Conservation (phyloP, 2,113 vertebrate genomes). For the Tachycineta bicolor region DNA sequence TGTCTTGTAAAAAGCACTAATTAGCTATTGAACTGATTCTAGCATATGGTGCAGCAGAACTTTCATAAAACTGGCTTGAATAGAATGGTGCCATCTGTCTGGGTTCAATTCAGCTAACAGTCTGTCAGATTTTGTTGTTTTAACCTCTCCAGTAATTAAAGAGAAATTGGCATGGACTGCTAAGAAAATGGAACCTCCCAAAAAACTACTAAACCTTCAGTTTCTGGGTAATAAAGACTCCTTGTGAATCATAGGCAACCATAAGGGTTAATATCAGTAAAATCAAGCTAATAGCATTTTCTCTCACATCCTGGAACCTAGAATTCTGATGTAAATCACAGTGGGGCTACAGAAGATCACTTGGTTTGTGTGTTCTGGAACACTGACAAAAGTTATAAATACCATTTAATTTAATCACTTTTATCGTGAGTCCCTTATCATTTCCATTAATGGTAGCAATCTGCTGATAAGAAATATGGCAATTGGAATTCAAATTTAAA, state of each 20-base stretch:
- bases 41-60: neutral
- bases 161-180: neutral
- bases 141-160: constrained; percentile 16
- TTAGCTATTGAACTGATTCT: constrained; percentile 40
- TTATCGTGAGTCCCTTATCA: neutral
- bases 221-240: neutral
- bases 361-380: neutral
- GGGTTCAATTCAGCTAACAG: constrained; percentile 21
- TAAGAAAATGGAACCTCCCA: neutral
- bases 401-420: neutral
- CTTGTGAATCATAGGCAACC: neutral
- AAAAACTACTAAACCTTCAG: neutral
- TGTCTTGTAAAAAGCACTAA: neutral
- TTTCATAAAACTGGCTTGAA: constrained; percentile 23
- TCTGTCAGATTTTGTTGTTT: constrained; percentile 18
- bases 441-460: neutral
- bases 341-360: neutral
- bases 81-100: neutral
- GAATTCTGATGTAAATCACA: neutral
- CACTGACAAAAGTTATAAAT: neutral
- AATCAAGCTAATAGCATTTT: neutral
- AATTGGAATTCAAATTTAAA: neutral
- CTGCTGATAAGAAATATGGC: neutral
- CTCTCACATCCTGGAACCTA: neutral
- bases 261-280: neutral